Percentiles rank a stretch among this genome's conserved stretches.
Conservation (phyloP, 2,113 vertebrate genomes). For the Delphinus delphis region DNA sequence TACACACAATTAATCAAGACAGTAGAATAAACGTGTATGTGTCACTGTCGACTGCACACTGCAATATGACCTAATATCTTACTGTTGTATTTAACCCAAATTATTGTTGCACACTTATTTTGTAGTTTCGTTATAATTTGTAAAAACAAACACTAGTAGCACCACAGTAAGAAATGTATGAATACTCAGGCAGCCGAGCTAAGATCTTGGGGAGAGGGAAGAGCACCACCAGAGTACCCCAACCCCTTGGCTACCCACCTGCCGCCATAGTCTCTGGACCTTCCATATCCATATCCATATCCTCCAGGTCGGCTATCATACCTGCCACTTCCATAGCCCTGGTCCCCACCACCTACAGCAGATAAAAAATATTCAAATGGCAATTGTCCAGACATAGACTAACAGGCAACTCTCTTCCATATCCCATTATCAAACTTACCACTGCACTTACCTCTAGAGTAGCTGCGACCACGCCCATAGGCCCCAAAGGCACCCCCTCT, state of each 20-base stretch:
- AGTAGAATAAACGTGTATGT: background rate
- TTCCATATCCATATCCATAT: constrained; percentile 74
- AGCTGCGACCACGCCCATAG: constrained; percentile 85
- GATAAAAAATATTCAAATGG: background rate
- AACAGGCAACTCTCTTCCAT: background rate
- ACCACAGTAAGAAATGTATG: background rate
- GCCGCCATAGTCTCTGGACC: constrained; percentile 79
- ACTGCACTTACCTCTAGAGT: constrained; percentile 81
- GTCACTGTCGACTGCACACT: background rate
- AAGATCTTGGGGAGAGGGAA: background rate
- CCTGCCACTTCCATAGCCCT: constrained; percentile 82
- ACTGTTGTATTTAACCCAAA: background rate
- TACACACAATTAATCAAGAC: background rate
- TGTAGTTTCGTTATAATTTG: background rate
- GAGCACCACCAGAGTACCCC: background rate
- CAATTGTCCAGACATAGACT: background rate
- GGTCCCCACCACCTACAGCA: constrained; percentile 79
- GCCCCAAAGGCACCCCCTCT: constrained; percentile 82
- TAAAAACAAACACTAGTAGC: background rate
- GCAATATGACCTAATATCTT: background rate
- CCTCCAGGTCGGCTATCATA: constrained; percentile 83
- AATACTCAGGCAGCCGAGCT: background rate
- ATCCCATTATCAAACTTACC: background rate
- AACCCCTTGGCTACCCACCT: constrained; percentile 62
- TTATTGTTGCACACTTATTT: background rate